Base-by-base conservation (phyloP, 2,888 invertebrate genomes). In the Dynastes grantii region DNA sequence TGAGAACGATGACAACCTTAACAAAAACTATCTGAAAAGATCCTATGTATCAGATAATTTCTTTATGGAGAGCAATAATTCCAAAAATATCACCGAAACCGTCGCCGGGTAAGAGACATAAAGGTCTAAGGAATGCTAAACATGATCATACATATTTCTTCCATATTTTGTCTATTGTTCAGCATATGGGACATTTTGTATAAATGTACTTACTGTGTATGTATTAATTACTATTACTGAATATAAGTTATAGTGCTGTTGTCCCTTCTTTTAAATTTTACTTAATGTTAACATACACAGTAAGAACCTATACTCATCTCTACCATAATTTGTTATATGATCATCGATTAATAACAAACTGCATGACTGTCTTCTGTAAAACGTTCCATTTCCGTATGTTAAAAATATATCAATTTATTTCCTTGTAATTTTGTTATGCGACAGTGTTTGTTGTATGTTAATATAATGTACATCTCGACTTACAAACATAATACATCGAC, bases 21-120 rank as follows among this genome's bases (percentile, higher is more conserved):
- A 88, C 82, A 89, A 87, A 83, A 89, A 89, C 82, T 87, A 88
- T 81, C 82, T 89, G 83, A 89, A 90, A 83, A 88, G 90, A 83
- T 90, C 90, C 78, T 90, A 88, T 82, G 87, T 87, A 81, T 85
- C 85, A 76, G 87, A 90, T 83, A 91, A 89, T 87, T 91, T 89
- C 86, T 90, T 81, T 81, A 85, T 85, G 81, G 87, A 87, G 82
- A 87, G 87, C 85, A 86, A 85, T 83, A 87, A 86, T 83, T 78
- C 86, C 78, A 85, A 84, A 84, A 86, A 87, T 81, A 84, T 81
- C 80, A 86, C 85, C 73, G 80, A 73, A 70, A 53, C n/a, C 6
- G 9, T 58, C 22, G n/a, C 8, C 13, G 73, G 73, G 73, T 73
- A 73, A 73, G 73, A 58, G 45, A 45, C 11, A 51, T 8, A 58